Conservation (phyloP, 2,113 vertebrate species). For the Setophaga coronata region DNA sequence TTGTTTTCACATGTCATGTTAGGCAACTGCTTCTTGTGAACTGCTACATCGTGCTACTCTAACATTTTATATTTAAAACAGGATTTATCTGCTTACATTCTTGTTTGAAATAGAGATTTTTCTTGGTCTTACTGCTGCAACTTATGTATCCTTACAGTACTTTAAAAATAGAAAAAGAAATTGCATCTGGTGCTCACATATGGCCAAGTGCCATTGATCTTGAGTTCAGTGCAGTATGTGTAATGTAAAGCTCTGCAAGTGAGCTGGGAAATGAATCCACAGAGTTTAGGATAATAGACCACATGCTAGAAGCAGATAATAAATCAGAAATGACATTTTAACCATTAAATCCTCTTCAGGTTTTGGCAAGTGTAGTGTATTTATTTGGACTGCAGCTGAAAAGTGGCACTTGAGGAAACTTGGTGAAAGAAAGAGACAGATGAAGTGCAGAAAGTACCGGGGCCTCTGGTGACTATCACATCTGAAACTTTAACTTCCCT, state of each 20-base stretch:
- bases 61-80: background rate
- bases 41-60: background rate
- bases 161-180: background rate
- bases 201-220: background rate
- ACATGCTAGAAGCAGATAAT: slow-evolving; percentile 1
- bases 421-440: background rate
- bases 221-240: background rate
- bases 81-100: background rate
- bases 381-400: slow-evolving; percentile 24
- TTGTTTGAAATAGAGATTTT: background rate
- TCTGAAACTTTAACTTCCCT: slow-evolving; percentile 13
- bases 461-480: background rate
- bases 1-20: background rate
- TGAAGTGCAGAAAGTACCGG: background rate
- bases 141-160: background rate
- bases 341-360: slow-evolving; percentile 29
- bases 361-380: background rate
- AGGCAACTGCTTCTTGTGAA: background rate
- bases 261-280: background rate
- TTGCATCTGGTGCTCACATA: background rate
- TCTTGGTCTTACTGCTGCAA: background rate
- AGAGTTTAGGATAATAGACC: background rate
- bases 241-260: background rate
- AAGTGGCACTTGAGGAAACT: background rate
- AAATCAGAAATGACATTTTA: slow-evolving; percentile 55